Conservation (phyloP, 2,797 vertebrate genomes). For the Lagorchestes hirsutus region DNA sequence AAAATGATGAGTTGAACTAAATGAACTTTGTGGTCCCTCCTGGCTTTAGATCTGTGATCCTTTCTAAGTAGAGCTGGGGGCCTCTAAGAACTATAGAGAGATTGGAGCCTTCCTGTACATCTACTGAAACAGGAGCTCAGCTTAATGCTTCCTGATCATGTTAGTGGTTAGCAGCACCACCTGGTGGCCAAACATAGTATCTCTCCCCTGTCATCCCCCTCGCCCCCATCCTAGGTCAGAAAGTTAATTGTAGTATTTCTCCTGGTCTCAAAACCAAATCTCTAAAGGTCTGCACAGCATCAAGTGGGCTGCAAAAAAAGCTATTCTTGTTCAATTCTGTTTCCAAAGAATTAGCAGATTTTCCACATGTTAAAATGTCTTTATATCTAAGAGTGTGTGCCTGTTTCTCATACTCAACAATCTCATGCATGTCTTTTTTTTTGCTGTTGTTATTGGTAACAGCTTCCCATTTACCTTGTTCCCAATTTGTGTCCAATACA, state of each 20-base stretch:
- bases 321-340: background rate
- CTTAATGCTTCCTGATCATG: background rate
- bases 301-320: background rate
- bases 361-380: background rate
- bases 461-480: background rate
- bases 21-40: background rate
- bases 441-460: background rate
- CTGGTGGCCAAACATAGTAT: background rate
- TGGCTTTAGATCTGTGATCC: background rate
- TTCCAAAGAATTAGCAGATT: background rate
- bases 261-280: background rate
- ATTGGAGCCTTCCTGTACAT: background rate
- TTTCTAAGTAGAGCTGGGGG: background rate
- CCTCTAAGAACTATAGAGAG: background rate
- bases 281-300: background rate
- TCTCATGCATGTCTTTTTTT: background rate
- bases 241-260: background rate
- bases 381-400: background rate
- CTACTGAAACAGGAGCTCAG: background rate
- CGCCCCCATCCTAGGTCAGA: background rate
- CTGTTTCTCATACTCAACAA: background rate
- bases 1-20: background rate
- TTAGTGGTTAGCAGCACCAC: background rate
- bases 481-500: background rate
- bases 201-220: too few relatives aligned